Conservation (phyloP, 2,797 vertebrate genomes). For the Hydrolagus colliei region DNA sequence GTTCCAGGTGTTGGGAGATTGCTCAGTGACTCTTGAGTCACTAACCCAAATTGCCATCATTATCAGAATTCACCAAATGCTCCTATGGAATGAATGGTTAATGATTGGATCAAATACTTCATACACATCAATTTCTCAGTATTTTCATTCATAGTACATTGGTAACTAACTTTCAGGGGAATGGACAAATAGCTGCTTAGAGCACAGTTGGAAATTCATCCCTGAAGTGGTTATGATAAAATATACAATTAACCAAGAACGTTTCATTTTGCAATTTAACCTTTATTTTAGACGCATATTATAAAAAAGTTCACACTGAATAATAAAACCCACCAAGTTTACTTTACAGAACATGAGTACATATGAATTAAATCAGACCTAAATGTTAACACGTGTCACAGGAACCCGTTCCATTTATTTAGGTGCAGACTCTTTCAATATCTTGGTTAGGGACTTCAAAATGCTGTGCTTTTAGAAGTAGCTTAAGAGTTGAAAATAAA, state of each 20-base stretch:
- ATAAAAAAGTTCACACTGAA: conserved; percentile 62
- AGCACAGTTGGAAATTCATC: no score
- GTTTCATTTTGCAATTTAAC: conserved; percentile 52
- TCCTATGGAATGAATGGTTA: no score
- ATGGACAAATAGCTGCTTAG: no score
- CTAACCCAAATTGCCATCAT: no score
- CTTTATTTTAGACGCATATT: conserved; percentile 71
- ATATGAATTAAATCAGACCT: conserved; percentile 53
- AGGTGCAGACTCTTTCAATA: conserved; percentile 1
- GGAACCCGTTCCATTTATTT: conserved; percentile 39
- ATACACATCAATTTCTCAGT: no score
- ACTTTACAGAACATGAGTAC: conserved; percentile 56
- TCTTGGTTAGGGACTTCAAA: conserved; percentile 1
- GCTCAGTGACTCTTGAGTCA: no score
- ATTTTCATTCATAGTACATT: no score
- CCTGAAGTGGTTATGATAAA: no score
- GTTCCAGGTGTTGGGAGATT: no score
- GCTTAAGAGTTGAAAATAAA: conserved; percentile 3
- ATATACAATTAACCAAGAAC: conserved; percentile 41
- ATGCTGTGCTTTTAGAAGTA: neutral
- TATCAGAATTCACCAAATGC: no score
- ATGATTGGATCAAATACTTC: no score
- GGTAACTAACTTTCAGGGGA: no score
- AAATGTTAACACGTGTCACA: conserved; percentile 53
- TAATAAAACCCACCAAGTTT: conserved; percentile 43